Evolutionary conservation across 1,140 invertebrate species (phyloP).

Genomic region (Frieseomelitta varia): DNA sequence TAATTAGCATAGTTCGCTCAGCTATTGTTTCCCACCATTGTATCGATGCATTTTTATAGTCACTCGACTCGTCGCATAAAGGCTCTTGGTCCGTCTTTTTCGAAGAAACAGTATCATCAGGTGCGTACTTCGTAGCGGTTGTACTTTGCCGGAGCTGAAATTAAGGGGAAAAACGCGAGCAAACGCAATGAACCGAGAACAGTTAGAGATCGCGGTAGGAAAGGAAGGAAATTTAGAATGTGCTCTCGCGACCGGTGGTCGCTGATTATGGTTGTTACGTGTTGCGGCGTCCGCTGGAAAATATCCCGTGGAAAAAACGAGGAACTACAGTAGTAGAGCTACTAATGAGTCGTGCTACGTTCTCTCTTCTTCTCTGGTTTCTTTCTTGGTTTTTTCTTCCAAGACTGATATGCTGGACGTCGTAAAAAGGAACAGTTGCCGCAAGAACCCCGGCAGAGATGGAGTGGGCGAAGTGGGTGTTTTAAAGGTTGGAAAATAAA

Average conservation of each 20-base stretch:
- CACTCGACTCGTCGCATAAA: too few species aligned
- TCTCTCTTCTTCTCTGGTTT: not conserved
- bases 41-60: too few species aligned
- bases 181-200: not conserved
- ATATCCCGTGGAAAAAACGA: conserved; percentile 47
- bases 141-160: too few species aligned
- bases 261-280: conserved; percentile 64
- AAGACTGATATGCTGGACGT: conserved; percentile 35
- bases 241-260: conserved; percentile 12
- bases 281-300: conserved; percentile 33
- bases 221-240: not conserved
- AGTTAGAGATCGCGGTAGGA: not conserved
- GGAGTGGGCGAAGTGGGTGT: not conserved
- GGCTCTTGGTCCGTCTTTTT: not conserved
- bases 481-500: not conserved
- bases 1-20: too few species aligned
- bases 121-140: too few species aligned
- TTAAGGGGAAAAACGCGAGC: not conserved
- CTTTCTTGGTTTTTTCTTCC: not conserved
- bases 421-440: conserved; percentile 32
- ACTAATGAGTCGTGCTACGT: conserved; percentile 51
- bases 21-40: too few species aligned
- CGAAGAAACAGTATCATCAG: too few species aligned
- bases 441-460: too few species aligned
- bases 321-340: conserved; percentile 34